These are phyloP conservation scores for Drosophila bocqueti DNA, from an alignment of 1,140 invertebrate species.

Conservation along the genomic window DNA sequence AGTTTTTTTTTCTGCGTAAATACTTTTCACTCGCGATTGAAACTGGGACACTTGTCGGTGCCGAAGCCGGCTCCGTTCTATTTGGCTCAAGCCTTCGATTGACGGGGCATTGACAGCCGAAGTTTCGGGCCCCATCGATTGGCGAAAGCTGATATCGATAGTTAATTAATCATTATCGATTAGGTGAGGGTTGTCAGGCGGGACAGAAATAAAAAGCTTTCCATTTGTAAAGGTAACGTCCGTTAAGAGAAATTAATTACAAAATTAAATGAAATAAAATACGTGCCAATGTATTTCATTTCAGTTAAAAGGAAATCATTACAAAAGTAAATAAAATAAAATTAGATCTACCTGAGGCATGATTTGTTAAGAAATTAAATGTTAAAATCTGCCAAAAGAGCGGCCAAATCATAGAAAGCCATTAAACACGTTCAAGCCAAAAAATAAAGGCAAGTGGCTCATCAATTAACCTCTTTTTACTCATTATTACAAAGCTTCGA, in stretches of 20 bases:
- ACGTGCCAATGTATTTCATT: background rate
- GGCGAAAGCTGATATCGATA: constrained; percentile 1
- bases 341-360: background rate
- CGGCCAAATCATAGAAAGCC: background rate
- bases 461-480: constrained; percentile 1
- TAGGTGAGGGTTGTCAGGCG: background rate
- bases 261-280: background rate
- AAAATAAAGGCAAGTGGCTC: background rate
- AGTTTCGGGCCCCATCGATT: background rate
- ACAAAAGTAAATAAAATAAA: background rate
- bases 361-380: background rate
- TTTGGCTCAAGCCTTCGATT: background rate
- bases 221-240: background rate
- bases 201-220: background rate
- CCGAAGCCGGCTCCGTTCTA: background rate
- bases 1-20: constrained; percentile 3
- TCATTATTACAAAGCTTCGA: background rate
- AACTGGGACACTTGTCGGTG: constrained; percentile 14
- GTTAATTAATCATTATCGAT: background rate
- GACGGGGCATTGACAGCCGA: background rate
- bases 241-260: background rate
- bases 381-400: too few species aligned
- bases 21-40: background rate
- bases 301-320: background rate
- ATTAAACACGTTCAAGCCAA: constrained; percentile 2